A percentile compares a stretch with the other conserved stretches of the same genome.
Evolutionary conservation across 2,113 vertebrate species (phyloP).

Genomic region (Pica pica): DNA sequence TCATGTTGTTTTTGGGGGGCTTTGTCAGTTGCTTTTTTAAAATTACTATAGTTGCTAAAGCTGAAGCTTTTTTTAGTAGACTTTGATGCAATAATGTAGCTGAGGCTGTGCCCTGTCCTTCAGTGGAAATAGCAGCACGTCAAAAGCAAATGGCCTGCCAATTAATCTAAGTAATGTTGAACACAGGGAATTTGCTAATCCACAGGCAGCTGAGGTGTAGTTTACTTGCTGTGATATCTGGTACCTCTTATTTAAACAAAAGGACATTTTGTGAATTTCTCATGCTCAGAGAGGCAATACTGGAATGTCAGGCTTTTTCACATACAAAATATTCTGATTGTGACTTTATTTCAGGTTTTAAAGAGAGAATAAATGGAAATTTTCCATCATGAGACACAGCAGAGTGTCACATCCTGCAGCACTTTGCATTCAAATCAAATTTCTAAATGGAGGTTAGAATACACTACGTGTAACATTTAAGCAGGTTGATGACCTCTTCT

Average conservation of each 20-base stretch:
- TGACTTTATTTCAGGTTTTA: neutral
- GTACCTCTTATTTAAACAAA: conserved; percentile 17
- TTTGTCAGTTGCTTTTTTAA: neutral
- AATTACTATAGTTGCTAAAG: neutral
- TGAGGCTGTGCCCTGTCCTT: neutral
- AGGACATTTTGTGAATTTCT: neutral
- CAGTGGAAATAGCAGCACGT: neutral
- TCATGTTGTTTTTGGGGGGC: rapidly evolving
- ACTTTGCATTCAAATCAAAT: neutral
- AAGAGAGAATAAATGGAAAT: neutral
- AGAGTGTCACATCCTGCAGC: neutral
- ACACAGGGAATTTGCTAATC: conserved; percentile 2
- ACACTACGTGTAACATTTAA: neutral
- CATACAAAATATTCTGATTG: neutral
- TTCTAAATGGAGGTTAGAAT: neutral
- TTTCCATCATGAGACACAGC: neutral
- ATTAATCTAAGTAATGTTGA: conserved; percentile 36
- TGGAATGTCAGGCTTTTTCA: neutral
- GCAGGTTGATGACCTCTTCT: neutral
- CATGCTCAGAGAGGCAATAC: neutral
- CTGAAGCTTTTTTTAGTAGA: neutral
- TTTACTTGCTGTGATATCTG: conserved; percentile 1
- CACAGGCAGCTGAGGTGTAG: neutral
- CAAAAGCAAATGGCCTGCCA: neutral
- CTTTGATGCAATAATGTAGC: neutral